Evolutionary conservation across 1,140 invertebrate genomes (phyloP), one percentile per base, ranked within the genome.

Genomic region (Bilobella aurantiaca): DNA sequence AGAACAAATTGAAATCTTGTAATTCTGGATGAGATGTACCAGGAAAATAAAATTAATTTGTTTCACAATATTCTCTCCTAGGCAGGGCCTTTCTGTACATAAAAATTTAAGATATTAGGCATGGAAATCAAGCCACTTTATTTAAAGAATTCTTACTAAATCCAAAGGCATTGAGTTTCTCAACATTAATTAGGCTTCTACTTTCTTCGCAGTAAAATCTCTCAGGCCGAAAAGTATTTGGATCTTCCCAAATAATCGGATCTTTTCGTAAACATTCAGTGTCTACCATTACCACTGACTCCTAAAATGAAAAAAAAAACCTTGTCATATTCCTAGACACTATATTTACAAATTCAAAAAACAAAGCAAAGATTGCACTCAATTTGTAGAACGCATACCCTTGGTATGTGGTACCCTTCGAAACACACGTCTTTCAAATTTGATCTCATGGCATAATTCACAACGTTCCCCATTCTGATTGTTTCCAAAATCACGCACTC

Each of bases 141-240:
- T 42, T 42, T 18, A 30, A 30, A n/a, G 49, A 30, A 28, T 12
- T 16, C n/a, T 61, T 62, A 62, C 46, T 49, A 23, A 62, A 29
- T 2, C 61, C 61, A 53, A 62, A 62, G 14, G 61, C 42, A 29
- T 49, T 47, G 1, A 62, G 46, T 31, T 62, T 62, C 31, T 62
- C 61, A 1, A 16, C 18, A 18, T 62, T 62, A 2, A 62, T n/a
- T 8, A 62, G 16, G 2, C 31, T 28, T 5, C 12, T 30, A 53
- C 49, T n/a, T 0, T 18, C 34, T 42, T 27, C 16, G 21, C 31
- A 23, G 3, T 47, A 46, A 62, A 62, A 62, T 29, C 61, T 47
- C 30, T 62, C 61, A n/a, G 61, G 61, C 12, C 8, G 42, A 18
- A 62, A 62, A 8, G 16, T 28, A 32, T 31, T 28, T 16, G 61